phyloP scores from a whole-genome alignment of 2,888 invertebrate genomes.

The Gibbula magus region DNA sequence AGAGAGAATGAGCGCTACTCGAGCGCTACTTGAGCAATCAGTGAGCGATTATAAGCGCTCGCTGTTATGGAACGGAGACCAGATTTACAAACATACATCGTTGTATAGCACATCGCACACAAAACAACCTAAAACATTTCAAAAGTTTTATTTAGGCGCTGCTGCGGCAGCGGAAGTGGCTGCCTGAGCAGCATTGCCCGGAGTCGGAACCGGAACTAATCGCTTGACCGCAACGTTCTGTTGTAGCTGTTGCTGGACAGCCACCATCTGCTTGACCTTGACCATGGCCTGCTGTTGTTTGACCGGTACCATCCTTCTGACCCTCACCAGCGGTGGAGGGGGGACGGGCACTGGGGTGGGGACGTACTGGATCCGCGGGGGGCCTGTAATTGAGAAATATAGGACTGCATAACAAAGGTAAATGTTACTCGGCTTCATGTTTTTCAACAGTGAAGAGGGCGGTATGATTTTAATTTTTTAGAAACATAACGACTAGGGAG shows the following conservation, averaged over 20 bases:
- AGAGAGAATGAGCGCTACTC: too few species aligned
- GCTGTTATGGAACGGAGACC: too few species aligned
- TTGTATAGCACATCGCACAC: too few species aligned
- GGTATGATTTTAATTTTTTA: too few species aligned
- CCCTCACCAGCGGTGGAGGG: neutral
- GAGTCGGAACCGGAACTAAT: neutral
- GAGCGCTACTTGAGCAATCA: too few species aligned
- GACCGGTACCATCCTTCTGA: conserved; percentile 1
- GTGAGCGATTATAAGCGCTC: too few species aligned
- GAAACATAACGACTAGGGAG: too few species aligned
- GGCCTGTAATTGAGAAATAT: neutral
- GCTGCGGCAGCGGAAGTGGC: neutral
- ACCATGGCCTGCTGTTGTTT: conserved; percentile 1
- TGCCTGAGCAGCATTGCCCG: neutral
- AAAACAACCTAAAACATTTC: too few species aligned
- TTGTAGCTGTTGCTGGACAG: neutral
- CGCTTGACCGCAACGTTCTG: conserved; percentile 13
- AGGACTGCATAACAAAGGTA: too few species aligned
- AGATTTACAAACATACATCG: too few species aligned
- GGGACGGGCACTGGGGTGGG: neutral
- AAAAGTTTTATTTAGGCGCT: neutral
- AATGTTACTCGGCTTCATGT: too few species aligned
- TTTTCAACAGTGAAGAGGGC: too few species aligned
- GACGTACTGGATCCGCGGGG: neutral
- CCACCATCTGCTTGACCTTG: neutral